Conservation (phyloP, 2,797 vertebrate species). For the Callimico goeldii region DNA sequence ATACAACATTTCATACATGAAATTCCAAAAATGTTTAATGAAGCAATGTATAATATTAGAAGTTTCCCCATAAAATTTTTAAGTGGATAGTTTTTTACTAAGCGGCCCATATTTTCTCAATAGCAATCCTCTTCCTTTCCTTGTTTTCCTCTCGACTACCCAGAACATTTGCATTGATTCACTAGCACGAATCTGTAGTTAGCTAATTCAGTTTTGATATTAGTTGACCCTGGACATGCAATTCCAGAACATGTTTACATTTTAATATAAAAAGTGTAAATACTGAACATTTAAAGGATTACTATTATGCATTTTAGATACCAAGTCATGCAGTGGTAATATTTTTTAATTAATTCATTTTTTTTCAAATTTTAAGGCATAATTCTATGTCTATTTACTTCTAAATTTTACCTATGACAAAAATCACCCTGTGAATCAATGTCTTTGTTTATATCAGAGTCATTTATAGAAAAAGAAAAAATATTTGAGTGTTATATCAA, state of each 20-base stretch:
- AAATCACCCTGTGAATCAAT: not conserved
- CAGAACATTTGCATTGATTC: not conserved
- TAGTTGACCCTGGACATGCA: not conserved
- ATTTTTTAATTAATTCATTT: not conserved
- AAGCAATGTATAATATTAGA: not conserved
- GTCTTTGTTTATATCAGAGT: not conserved
- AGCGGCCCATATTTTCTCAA: not conserved
- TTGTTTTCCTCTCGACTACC: not conserved
- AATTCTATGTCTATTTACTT: not conserved
- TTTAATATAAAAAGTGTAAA: conserved; percentile 11
- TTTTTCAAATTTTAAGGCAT: not conserved
- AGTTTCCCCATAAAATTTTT: not conserved
- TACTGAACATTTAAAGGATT: not conserved
- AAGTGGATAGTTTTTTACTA: not conserved
- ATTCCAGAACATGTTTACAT: not conserved
- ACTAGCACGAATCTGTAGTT: not conserved
- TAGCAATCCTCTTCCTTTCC: not conserved
- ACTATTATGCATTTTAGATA: not conserved
- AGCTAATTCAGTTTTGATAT: not conserved
- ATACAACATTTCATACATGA: not conserved
- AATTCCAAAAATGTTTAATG: not conserved
- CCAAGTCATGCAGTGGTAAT: not conserved
- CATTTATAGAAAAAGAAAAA: not conserved
- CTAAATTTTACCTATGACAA: not conserved
- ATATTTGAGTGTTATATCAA: not conserved